phyloP scores from a whole-genome alignment of 2,888 invertebrate species.

The Galeopsomyia nigrocyanea region DNA sequence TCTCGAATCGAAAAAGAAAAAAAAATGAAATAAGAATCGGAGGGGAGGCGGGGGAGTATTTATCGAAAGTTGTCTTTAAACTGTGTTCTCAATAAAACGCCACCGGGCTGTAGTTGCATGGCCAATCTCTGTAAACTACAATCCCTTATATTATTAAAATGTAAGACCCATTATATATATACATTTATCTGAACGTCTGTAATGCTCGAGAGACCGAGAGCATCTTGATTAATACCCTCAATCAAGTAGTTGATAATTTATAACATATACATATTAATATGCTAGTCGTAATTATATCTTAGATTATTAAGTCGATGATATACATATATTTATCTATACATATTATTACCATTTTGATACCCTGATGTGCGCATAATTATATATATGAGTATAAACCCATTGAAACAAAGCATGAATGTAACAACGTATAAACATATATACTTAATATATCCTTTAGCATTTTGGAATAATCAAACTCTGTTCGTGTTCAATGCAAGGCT shows the following conservation, averaged over 20 bases:
- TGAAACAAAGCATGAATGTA: slow-evolving; percentile 38
- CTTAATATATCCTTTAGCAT: no score
- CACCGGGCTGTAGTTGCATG: slow-evolving; percentile 68
- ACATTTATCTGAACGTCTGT: no score
- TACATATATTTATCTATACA: slow-evolving; percentile 22
- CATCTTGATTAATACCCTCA: no score
- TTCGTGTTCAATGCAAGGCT: no score
- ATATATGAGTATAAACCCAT: slow-evolving; percentile 22
- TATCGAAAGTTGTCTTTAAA: slow-evolving; percentile 28
- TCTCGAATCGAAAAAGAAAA: slow-evolving; percentile 18
- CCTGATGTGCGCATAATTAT: not conserved
- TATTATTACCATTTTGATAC: slow-evolving; percentile 25
- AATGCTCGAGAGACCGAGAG: no score
- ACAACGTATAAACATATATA: slow-evolving; percentile 20
- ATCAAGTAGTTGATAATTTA: no score
- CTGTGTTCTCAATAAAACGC: slow-evolving; percentile 67
- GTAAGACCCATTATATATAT: not conserved
- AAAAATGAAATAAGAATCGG: slow-evolving; percentile 43
- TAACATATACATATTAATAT: not conserved
- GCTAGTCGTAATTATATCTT: slow-evolving; percentile 27
- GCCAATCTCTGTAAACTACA: slow-evolving; percentile 52
- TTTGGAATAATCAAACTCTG: no score
- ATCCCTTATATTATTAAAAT: slow-evolving; percentile 11
- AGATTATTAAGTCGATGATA: not conserved
- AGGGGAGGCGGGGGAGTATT: slow-evolving; percentile 50